A percentile compares a stretch with the other conserved stretches of the same genome.
Evolutionary conservation across 1,140 invertebrate genomes (phyloP).

Genomic region (Brachionus calyciflorus): DNA sequence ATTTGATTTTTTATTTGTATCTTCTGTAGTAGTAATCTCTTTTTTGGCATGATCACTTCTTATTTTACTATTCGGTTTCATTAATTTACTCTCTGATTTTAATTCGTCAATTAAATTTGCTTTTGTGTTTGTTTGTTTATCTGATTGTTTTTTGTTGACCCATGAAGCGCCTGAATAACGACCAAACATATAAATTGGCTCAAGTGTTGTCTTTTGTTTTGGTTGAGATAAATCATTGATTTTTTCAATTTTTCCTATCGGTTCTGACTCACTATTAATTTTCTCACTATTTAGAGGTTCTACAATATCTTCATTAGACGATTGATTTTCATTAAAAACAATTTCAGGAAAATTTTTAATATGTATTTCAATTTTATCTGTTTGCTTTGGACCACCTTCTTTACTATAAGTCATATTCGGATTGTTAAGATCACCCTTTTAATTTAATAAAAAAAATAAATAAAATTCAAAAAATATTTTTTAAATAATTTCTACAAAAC

Average conservation of each 20-base stretch:
- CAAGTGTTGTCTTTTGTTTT: not conserved
- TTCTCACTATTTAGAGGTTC: too few relatives aligned
- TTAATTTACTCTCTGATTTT: not conserved
- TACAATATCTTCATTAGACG: too few relatives aligned
- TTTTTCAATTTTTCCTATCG: too few relatives aligned
- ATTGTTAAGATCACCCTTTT: not conserved
- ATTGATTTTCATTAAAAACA: not conserved
- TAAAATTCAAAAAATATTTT: not conserved
- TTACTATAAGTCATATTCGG: not conserved
- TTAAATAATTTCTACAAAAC: not conserved
- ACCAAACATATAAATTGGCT: conserved; percentile 40
- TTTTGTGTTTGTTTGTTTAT: not conserved
- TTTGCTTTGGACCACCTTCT: not conserved
- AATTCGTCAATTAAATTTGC: not conserved
- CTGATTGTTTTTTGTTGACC: not conserved
- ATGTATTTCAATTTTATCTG: conserved; percentile 38
- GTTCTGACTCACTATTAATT: too few relatives aligned
- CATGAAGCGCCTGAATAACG: not conserved
- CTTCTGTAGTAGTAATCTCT: not conserved
- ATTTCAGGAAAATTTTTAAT: conserved; percentile 44
- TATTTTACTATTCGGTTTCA: not conserved
- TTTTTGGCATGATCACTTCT: not conserved
- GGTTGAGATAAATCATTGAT: not conserved
- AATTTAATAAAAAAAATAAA: not conserved
- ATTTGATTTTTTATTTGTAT: not conserved